Base-by-base conservation (phyloP, 2,888 invertebrate genomes). In the Andrena fulva region DNA sequence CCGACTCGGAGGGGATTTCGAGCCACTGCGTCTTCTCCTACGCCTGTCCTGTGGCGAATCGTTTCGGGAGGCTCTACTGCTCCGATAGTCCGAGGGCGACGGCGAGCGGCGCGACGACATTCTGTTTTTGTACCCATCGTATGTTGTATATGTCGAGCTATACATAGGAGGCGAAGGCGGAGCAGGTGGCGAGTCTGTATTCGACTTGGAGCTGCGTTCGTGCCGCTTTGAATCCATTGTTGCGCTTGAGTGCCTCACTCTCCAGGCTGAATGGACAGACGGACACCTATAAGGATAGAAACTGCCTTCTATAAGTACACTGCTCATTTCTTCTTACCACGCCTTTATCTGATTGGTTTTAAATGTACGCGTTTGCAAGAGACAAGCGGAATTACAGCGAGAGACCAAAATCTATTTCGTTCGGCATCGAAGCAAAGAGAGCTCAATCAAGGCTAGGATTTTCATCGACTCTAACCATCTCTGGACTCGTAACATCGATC, bases 281-380 rank as follows among this genome's bases (percentile, higher is more conserved):
- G 95, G 95, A 95, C 95, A 96, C 96, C 96, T 96, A 96, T 95
- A 95, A 96, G 96, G 95, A 96, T 95, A 96, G 96, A 94, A 96
- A 96, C 96, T 96, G 95, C 95, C 95, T 94, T 95, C 96, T 96
- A 96, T 96, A 95, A 94, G 93, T 93, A 91, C 85, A 91, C 86
- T 84, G 90, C 88, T 85, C 89, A 86, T 87, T 85, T 80, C 69
- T 67, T 84, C 82, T 80, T 78, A 85, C 85, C 86, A 84, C 90
- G 90, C 92, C 92, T 89, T 90, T 89, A 90, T 85, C 87, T 89
- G 89, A 91, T 84, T 89, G 84, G 83, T 85, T 89, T 86, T 87
- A 84, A 85, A 84, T 85, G 75, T 88, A 81, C 86, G 70, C 77
- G 77, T 87, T 87, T 76, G 82, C 89, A 86, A 89, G 89, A 89